These are phyloP conservation scores for Macrocentrus cingulum DNA, from an alignment of 1,140 invertebrate species.

Conservation along the genomic window DNA sequence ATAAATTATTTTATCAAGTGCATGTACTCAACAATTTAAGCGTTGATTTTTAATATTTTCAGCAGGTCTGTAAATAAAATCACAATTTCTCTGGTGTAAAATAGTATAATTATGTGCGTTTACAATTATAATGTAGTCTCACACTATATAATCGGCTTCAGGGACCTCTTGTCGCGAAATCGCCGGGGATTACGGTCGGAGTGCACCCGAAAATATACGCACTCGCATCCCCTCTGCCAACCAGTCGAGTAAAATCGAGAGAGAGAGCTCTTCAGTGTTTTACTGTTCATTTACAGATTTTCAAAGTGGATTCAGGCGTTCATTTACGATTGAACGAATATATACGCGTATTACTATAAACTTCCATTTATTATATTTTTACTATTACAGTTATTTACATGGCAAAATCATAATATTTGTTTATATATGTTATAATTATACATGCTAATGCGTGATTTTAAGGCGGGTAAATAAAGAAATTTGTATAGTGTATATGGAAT, in stretches of 20 bases:
- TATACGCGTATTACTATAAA: background rate
- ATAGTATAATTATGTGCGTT: slow-evolving; percentile 36
- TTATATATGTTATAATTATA: too few species aligned
- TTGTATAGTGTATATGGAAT: too few species aligned
- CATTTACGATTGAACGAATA: slow-evolving; percentile 1
- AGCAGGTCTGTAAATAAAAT: too few species aligned
- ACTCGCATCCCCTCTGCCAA: background rate
- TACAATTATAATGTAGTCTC: slow-evolving; percentile 41
- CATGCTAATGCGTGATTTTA: too few species aligned
- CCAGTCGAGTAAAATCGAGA: slow-evolving; percentile 12
- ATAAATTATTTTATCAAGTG: too few species aligned
- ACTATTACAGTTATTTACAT: too few species aligned
- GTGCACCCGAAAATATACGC: too few species aligned
- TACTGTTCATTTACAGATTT: slow-evolving; percentile 22
- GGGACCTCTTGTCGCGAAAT: slow-evolving; percentile 31
- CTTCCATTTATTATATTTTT: slow-evolving; percentile 11
- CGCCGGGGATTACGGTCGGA: slow-evolving; percentile 28
- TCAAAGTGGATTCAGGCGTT: slow-evolving; percentile 8
- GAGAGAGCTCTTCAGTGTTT: slow-evolving; percentile 8
- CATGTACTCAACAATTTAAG: too few species aligned
- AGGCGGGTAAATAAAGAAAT: too few species aligned
- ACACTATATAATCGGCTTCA: slow-evolving; percentile 39
- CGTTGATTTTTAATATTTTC: too few species aligned
- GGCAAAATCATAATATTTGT: too few species aligned
- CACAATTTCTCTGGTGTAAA: too few species aligned